Evolutionary conservation across 2,113 vertebrate genomes (phyloP), one percentile per base, ranked within the genome.

Genomic region (Leiothrix lutea): DNA sequence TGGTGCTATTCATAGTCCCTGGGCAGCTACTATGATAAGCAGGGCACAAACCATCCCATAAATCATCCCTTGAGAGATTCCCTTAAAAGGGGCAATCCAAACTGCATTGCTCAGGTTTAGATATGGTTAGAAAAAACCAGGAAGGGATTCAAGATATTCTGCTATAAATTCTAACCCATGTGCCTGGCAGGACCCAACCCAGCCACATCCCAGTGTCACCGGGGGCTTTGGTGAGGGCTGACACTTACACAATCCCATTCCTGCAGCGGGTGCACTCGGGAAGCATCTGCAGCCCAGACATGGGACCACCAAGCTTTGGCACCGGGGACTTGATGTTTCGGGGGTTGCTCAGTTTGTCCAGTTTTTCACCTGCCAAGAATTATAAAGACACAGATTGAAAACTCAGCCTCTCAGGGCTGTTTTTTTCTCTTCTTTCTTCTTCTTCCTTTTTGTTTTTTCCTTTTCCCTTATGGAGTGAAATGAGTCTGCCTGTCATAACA

Each of bases 201-300:
- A 19, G 42, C 36, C 5, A 2, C 1, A 3, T 23, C 35, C 35
- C 64, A 2, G 20, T 2, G 14, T 16, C 10, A 4, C 45, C 0
- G 0, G 29, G 21, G 47, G 44, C 48, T 44, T 13, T 0, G 4
- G 25, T 6, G 5, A 12, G 65, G 10, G 0, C 35, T 0, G 9
- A 26, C 97, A 99, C 99, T 99, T 88, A 99, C 99, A 99, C 99
- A 10, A 99, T 99, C 77, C 99, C 99, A 1, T 98, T 99, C 48
- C 97, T 97, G 24, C 99, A 99, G 98, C 99, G 98, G 16, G 98
- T 99, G 95, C 99, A 99, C 96, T 99, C 99, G 0, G 99, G 98
- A 6, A 99, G 98, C 96, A 99, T 98, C 98, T 99, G 99, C 40
- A 99, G 98, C 48, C 98, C 98, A 0, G 98, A 83, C 95, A 99